Evolutionary conservation across 2,888 invertebrate species (phyloP).

Genomic region (Drymonia ruficornis): DNA sequence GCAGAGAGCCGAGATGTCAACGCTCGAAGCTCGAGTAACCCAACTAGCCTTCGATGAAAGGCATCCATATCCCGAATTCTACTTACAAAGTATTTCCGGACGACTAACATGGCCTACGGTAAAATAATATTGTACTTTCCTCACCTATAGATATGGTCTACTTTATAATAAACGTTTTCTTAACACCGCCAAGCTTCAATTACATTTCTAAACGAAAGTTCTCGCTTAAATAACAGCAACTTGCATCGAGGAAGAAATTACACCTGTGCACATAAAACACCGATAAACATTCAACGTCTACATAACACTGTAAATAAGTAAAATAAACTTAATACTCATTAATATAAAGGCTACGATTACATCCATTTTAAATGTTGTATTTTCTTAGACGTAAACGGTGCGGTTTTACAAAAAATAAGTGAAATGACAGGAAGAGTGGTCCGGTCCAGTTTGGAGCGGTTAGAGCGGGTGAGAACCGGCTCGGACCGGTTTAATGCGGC

Average conservation of each 20-base stretch:
- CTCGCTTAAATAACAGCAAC: conserved; percentile 5
- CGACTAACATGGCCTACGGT: background rate
- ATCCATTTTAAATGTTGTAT: conserved; percentile 10
- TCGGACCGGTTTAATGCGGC: conserved; percentile 37
- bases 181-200: conserved; percentile 5
- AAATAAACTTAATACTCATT: conserved; percentile 9
- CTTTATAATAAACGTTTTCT: background rate
- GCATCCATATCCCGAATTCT: too few relatives aligned
- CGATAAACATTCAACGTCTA: conserved; percentile 15
- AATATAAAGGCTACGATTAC: conserved; percentile 17
- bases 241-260: conserved; percentile 29
- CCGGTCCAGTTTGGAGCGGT: conserved; percentile 41
- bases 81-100: too few relatives aligned
- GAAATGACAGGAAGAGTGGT: conserved; percentile 65
- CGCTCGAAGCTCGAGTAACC: too few relatives aligned
- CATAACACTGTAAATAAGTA: conserved; percentile 17
- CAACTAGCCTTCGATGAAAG: too few relatives aligned
- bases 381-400: conserved; percentile 22
- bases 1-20: too few relatives aligned
- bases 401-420: conserved; percentile 49
- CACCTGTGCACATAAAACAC: conserved; percentile 20
- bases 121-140: too few relatives aligned
- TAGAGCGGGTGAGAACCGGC: conserved; percentile 44
- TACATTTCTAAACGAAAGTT: conserved; percentile 24
- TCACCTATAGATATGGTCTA: too few relatives aligned